phyloP scores from a whole-genome alignment of 2,113 vertebrate species.

The Pygoscelis antarcticus region DNA sequence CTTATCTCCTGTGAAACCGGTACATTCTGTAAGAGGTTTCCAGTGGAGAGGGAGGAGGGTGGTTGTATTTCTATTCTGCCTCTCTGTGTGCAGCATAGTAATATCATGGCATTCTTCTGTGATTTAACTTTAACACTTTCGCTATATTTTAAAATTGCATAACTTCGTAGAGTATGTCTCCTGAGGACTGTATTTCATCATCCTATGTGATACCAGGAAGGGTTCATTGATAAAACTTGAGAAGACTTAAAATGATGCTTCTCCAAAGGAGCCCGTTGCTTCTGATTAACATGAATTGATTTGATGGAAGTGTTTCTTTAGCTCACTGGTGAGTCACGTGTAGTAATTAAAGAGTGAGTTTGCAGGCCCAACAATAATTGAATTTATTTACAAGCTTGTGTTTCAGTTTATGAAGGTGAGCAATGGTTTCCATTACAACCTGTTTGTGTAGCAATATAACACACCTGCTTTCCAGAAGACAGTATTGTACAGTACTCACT shows the following conservation, averaged over 20 bases:
- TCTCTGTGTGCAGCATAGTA: background rate
- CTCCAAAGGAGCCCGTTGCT: background rate
- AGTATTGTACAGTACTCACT: background rate
- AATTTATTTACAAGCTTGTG: conserved; percentile 32
- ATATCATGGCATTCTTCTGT: background rate
- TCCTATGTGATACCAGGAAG: background rate
- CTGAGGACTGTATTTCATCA: background rate
- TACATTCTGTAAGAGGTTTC: background rate
- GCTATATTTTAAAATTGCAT: background rate
- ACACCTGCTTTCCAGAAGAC: background rate
- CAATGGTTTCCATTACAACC: conserved; percentile 32
- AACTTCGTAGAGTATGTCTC: background rate
- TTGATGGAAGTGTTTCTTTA: conserved; percentile 14
- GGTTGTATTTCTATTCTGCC: background rate
- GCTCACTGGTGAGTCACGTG: background rate
- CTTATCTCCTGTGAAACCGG: background rate
- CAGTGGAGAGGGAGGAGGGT: background rate
- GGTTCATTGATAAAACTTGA: background rate
- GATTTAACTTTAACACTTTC: background rate
- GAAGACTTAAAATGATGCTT: background rate
- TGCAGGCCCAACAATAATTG: conserved; percentile 5
- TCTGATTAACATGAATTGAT: conserved; percentile 34
- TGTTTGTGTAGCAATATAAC: conserved; percentile 18
- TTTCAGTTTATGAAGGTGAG: conserved; percentile 44
- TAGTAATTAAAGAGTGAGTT: conserved; percentile 40